Conservation (phyloP, 2,888 invertebrate genomes). For the Conus canariensis region DNA sequence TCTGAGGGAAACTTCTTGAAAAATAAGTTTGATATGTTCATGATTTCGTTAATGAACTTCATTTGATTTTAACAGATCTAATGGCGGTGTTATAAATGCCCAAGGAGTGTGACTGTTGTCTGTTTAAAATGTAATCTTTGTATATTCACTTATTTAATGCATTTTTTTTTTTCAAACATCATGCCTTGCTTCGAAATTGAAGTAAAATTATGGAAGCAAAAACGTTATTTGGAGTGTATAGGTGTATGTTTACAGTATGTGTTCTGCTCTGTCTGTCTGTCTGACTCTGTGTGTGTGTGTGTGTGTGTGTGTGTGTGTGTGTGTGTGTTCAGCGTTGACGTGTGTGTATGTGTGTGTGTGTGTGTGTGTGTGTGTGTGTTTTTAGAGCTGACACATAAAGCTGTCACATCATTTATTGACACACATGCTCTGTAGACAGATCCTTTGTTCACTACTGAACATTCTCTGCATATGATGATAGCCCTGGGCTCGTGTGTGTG, state of each 20-base stretch:
- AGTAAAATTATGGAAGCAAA: not conserved
- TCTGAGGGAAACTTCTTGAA: not conserved
- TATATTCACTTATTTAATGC: not conserved
- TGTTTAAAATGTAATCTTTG: not conserved
- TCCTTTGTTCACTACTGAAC: too few species aligned
- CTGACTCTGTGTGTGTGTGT: not conserved
- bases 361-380: too few species aligned
- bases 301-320: not conserved
- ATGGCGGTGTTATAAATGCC: not conserved
- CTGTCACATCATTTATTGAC: too few species aligned
- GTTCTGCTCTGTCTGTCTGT: not conserved
- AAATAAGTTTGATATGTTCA: not conserved
- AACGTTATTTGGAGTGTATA: not conserved
- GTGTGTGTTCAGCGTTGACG: too few species aligned
- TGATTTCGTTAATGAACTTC: not conserved
- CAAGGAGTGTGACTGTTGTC: not conserved
- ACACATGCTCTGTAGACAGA: too few species aligned
- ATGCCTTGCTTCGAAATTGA: not conserved
- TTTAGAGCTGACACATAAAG: too few species aligned
- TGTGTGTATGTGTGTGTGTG: too few species aligned
- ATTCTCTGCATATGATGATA: too few species aligned
- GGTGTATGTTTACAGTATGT: not conserved
- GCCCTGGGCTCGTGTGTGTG: not conserved
- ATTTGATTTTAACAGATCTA: not conserved
- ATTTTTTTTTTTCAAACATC: not conserved